Base-by-base conservation (phyloP, 2,888 invertebrate genomes). In the Anagyrus pseudococci region DNA sequence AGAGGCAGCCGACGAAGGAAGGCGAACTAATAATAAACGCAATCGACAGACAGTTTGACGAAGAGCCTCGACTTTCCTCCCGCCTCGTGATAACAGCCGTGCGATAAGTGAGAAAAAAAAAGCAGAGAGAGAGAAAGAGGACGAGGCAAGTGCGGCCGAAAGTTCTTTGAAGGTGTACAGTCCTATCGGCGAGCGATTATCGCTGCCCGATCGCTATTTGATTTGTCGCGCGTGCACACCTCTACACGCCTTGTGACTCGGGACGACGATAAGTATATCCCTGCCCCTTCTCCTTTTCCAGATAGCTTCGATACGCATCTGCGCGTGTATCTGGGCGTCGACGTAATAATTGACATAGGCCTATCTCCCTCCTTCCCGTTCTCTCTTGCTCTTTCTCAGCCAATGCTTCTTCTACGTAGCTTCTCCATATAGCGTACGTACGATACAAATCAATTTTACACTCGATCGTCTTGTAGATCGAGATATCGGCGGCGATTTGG, bases 101-200 rank as follows among this genome's bases (percentile, higher is more conserved):
- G 2, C 40, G 63, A 64, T 59, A 59, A 64, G 55, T 17, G 6
- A 41, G 23, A 13, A 13, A 19, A 19, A 48, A 61, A 47, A 62
- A 62, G 41, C 48, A 17, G 7, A 23, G n/a, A 47, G 23, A 37
- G 26, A 44, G 25, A 23, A 25, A 13, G 22, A 17, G 15, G 17
- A 15, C 19, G 40, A 41, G 40, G 53, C 40, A 41, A 40, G 56
- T 25, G 43, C 20, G 44, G 60, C 29, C 20, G 19, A 63, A 63
- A 50, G 26, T 26, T 13, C 22, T 64, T 64, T 64, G 64, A 59
- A 56, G 59, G 29, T 23, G 4, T 37, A 15, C 33, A 15, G 10
- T 41, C 44, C 44, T 64, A 64, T 59, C 64, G n/a, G 41, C 29
- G 19, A 22, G 15, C 25, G 59, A 64, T 64, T 64, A 64, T 64